phyloP scores from a whole-genome alignment of 92 coral and sea anemone genomes.

The Palythoa caribaeorum region DNA sequence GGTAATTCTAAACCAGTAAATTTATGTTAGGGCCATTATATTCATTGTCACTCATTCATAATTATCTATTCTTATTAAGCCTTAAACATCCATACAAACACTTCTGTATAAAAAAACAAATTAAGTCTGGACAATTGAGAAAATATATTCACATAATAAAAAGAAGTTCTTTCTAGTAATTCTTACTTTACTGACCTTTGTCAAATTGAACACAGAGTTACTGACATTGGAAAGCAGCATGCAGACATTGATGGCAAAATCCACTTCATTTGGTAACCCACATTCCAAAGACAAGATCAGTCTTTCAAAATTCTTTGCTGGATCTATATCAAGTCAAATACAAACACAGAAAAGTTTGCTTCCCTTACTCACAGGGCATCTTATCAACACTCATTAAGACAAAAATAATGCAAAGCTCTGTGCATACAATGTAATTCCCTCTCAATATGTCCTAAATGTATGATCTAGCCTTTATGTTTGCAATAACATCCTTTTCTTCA shows the following conservation, averaged over 20 bases:
- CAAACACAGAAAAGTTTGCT: background rate
- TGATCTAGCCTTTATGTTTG: too few species aligned
- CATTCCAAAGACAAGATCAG: slow-evolving; percentile 95
- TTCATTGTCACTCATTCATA: too few species aligned
- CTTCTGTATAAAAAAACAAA: background rate
- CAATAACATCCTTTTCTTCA: too few species aligned
- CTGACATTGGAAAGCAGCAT: slow-evolving; percentile 98
- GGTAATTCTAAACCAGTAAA: too few species aligned
- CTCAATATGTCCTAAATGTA: too few species aligned
- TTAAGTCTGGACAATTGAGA: background rate
- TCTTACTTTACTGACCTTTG: slow-evolving; percentile 72
- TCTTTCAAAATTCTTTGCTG: slow-evolving; percentile 91
- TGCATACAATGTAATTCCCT: too few species aligned
- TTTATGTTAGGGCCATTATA: too few species aligned
- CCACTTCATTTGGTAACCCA: slow-evolving; percentile 99
- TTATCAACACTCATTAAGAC: too few species aligned
- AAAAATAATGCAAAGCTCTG: too few species aligned
- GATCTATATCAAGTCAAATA: slow-evolving; percentile 56
- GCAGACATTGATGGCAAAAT: slow-evolving; percentile 97
- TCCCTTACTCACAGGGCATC: too few species aligned
- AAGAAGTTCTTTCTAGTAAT: background rate
- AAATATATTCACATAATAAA: background rate
- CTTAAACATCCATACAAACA: too few species aligned
- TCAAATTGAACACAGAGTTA: slow-evolving; percentile 97
- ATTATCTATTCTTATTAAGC: too few species aligned